phyloP scores from a whole-genome alignment of 2,888 invertebrate species.

The Apamea anceps region DNA sequence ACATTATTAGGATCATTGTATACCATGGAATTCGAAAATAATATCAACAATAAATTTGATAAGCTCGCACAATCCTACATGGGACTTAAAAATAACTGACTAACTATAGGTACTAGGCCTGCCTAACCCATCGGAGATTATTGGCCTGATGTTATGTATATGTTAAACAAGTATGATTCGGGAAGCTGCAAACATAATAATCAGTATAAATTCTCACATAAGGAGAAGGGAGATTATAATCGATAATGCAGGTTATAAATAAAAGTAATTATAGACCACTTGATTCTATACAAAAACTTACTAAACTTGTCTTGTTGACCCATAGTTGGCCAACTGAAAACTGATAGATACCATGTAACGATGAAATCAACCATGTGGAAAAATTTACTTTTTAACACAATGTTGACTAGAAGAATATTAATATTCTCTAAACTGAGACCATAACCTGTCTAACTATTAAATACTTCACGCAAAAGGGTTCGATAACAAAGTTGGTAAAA shows the following conservation, averaged over 20 bases:
- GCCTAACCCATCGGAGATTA: too few species aligned
- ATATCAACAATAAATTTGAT: too few species aligned
- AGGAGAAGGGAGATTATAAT: not conserved
- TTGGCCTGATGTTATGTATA: too few species aligned
- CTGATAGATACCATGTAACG: not conserved
- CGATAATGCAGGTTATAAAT: not conserved
- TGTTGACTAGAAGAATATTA: slow-evolving; percentile 28
- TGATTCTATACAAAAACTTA: not conserved
- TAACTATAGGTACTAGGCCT: too few species aligned
- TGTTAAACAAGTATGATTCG: not conserved
- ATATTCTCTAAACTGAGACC: slow-evolving; percentile 1
- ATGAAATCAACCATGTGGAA: too few species aligned
- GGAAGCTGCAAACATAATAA: not conserved
- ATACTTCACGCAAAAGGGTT: slow-evolving; percentile 53
- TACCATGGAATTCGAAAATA: not conserved
- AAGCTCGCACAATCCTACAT: too few species aligned
- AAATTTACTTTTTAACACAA: slow-evolving; percentile 3
- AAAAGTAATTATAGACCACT: not conserved
- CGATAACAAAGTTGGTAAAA: slow-evolving; percentile 57
- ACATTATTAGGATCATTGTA: not conserved
- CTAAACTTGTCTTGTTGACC: not conserved
- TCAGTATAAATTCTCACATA: not conserved
- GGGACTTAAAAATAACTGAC: too few species aligned
- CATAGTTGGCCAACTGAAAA: not conserved
- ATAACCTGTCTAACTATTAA: slow-evolving; percentile 31